Conservation (phyloP, 2,797 vertebrate genomes). For the Sebastes hopkinsi region DNA sequence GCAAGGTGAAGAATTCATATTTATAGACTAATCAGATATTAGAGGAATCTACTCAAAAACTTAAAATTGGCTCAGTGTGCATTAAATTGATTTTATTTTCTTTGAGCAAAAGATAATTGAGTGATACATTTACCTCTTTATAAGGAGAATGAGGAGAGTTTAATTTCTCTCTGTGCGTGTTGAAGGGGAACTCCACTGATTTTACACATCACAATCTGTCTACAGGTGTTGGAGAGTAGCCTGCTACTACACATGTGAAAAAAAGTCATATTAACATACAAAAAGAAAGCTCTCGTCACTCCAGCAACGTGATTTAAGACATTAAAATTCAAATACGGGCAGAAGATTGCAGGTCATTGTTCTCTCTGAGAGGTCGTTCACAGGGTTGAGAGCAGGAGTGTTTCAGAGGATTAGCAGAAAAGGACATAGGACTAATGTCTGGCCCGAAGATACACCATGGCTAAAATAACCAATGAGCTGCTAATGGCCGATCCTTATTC, state of each 20-base stretch:
- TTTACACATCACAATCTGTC: neutral
- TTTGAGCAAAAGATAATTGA: neutral
- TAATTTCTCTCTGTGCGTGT: neutral
- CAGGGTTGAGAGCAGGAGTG: neutral
- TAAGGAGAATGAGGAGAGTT: neutral
- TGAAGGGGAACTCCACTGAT: neutral
- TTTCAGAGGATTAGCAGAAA: constrained; percentile 20
- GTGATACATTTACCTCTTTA: neutral
- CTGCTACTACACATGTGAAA: neutral
- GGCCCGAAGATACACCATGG: constrained; percentile 9
- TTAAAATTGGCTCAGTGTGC: neutral
- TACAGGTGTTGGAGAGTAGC: neutral
- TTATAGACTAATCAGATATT: neutral
- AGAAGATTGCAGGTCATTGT: neutral
- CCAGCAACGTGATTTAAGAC: neutral
- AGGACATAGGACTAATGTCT: constrained; percentile 21
- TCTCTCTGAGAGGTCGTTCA: neutral
- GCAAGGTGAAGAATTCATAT: neutral
- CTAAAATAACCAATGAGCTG: constrained; percentile 47
- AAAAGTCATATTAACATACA: neutral
- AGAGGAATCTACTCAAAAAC: neutral
- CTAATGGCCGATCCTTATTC: constrained; percentile 48
- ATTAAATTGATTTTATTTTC: neutral
- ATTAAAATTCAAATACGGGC: neutral
- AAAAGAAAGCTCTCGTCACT: neutral